Evolutionary conservation across 2,888 invertebrate genomes (phyloP).

Genomic region (Eucera pruinosa): DNA sequence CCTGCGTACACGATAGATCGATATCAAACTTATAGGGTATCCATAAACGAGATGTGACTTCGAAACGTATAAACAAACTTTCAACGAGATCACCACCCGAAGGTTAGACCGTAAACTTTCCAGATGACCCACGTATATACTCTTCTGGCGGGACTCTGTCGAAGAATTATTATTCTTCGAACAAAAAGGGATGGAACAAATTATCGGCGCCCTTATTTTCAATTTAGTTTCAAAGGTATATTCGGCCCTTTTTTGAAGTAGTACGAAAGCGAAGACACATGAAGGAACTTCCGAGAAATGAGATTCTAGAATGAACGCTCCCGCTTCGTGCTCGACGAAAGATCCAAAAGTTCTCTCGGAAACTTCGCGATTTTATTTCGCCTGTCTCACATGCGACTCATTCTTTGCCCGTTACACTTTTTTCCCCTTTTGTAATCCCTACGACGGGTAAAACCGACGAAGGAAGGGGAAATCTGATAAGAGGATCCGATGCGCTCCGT

Average conservation of each 20-base stretch:
- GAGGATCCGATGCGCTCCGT: background rate
- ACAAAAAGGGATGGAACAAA: too few species aligned
- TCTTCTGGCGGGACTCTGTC: background rate
- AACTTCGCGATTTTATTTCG: constrained; percentile 44
- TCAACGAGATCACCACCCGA: too few species aligned
- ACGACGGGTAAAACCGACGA: background rate
- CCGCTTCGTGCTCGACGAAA: background rate
- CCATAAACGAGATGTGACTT: too few species aligned
- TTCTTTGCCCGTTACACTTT: constrained; percentile 10
- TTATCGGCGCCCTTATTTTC: background rate
- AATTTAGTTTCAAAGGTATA: constrained; percentile 14
- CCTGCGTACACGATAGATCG: too few species aligned
- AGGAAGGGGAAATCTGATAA: constrained; percentile 7
- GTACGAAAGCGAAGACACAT: background rate
- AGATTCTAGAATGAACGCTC: constrained; percentile 41
- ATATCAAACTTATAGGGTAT: too few species aligned
- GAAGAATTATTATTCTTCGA: too few species aligned
- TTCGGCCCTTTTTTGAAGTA: background rate
- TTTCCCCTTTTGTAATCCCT: background rate
- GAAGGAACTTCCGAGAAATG: constrained; percentile 29
- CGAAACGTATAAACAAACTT: too few species aligned
- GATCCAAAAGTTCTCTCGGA: constrained; percentile 16
- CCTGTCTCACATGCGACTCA: constrained; percentile 1
- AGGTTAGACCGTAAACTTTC: too few species aligned
- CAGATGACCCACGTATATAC: too few species aligned